phyloP scores from a whole-genome alignment of 2,888 invertebrate genomes.

The Leptopilina myrica region DNA sequence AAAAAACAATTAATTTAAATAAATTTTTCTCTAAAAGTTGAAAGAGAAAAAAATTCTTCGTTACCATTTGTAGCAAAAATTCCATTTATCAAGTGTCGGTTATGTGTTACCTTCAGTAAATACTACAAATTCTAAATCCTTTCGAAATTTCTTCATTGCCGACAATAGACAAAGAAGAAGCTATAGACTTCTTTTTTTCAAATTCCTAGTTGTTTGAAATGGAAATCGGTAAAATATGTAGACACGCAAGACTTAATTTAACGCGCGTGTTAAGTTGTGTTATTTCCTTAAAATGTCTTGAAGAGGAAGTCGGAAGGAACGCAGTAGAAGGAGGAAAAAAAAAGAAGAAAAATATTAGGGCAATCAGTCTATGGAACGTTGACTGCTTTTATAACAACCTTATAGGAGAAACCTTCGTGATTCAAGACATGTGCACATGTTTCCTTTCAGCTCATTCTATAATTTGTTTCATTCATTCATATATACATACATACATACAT shows the following conservation, averaged over 20 bases:
- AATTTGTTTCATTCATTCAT: conserved; percentile 7
- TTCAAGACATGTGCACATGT: not conserved
- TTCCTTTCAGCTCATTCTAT: conserved; percentile 4
- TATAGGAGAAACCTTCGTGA: conserved; percentile 16
- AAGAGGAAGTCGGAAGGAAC: conserved; percentile 29
- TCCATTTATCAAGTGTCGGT: not conserved
- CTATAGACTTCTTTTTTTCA: not conserved
- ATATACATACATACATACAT: not conserved
- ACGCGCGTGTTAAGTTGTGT: conserved; percentile 17
- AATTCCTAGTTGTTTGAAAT: not conserved
- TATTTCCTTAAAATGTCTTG: conserved; percentile 36
- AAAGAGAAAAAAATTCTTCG: not conserved
- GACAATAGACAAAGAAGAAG: conserved; percentile 2
- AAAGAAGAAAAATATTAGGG: conserved; percentile 31
- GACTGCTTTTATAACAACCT: conserved; percentile 35
- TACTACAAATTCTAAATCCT: too few relatives aligned
- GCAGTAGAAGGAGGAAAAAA: too few relatives aligned
- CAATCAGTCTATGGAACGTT: conserved; percentile 36
- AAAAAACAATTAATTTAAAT: too few relatives aligned
- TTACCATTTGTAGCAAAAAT: not conserved
- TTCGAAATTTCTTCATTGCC: conserved; percentile 17
- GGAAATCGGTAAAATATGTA: not conserved
- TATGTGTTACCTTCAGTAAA: conserved; percentile 2
- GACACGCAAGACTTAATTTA: conserved; percentile 34
- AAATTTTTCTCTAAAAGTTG: too few relatives aligned